Percentiles rank a stretch among this genome's conserved stretches.
Conservation (phyloP, 2,888 invertebrate genomes). For the Andrena haemorrhoa region DNA sequence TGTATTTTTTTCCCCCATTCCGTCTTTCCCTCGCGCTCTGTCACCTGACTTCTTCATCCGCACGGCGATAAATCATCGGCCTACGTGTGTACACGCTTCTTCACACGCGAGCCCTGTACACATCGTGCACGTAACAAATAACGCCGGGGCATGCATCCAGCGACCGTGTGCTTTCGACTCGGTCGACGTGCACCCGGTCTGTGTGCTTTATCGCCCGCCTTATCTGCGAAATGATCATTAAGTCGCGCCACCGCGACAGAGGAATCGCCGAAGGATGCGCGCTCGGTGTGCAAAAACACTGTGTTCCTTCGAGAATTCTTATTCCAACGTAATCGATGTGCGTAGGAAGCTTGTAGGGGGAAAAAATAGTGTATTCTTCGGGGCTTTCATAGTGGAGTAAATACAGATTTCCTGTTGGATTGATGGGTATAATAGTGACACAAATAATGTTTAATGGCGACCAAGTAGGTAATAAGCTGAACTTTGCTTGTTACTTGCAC, state of each 20-base stretch:
- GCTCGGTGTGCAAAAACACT: conserved; percentile 21
- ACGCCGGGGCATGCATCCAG: conserved; percentile 61
- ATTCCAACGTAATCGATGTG: too few species aligned
- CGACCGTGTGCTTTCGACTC: conserved; percentile 29
- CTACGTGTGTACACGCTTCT: conserved; percentile 47
- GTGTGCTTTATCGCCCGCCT: conserved; percentile 54
- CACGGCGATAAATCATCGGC: conserved; percentile 68
- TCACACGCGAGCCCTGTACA: conserved; percentile 50
- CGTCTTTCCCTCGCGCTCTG: conserved; percentile 34
- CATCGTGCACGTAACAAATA: conserved; percentile 62
- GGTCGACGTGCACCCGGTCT: conserved; percentile 19
- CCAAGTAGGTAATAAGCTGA: too few species aligned
- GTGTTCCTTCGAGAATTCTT: conserved; percentile 11
- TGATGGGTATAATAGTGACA: too few species aligned
- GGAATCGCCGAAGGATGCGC: conserved; percentile 38
- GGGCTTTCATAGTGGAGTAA: too few species aligned
- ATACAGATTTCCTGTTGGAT: too few species aligned
- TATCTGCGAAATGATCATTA: conserved; percentile 62
- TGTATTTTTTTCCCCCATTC: conserved; percentile 29
- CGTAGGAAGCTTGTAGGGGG: not conserved
- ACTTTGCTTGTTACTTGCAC: not conserved
- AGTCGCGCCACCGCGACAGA: conserved; percentile 39
- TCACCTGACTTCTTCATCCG: conserved; percentile 66
- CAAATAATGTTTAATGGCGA: too few species aligned
- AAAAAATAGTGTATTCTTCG: not conserved